phyloP scores from a whole-genome alignment of 2,113 vertebrate species.

The Vireo altiloquus region DNA sequence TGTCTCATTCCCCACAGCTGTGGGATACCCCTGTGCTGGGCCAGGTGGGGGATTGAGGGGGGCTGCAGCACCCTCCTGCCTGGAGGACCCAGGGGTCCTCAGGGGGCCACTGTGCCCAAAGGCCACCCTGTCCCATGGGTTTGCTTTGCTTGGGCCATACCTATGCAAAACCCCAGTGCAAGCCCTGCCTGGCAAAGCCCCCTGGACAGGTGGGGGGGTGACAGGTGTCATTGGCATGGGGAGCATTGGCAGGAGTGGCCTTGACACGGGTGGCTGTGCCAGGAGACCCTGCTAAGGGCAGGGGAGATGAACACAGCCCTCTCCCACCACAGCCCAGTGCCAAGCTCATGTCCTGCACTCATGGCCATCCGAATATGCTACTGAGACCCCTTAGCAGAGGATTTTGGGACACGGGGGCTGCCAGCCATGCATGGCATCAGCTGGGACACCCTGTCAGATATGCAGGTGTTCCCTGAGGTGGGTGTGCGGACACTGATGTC shows the following conservation, averaged over 20 bases:
- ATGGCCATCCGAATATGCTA: fast-evolving
- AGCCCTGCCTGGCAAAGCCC: not conserved
- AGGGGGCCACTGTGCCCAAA: not conserved
- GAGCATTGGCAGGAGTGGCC: not conserved
- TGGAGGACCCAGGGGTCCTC: not conserved
- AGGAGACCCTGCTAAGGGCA: not conserved
- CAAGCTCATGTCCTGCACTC: not conserved
- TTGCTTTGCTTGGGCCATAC: not conserved
- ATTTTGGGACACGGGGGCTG: fast-evolving
- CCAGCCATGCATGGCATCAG: fast-evolving
- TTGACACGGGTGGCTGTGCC: fast-evolving
- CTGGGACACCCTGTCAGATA: no score
- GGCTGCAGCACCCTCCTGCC: not conserved
- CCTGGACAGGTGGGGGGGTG: fast-evolving
- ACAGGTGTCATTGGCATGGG: not conserved
- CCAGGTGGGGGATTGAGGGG: fast-evolving
- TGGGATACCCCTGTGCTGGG: not conserved
- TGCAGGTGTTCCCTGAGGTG: not conserved
- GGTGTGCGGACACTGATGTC: fast-evolving
- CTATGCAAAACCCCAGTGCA: fast-evolving
- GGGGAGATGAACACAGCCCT: no score
- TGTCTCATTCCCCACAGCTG: not conserved
- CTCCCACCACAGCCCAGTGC: not conserved
- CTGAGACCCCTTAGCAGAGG: not conserved
- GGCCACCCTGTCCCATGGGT: not conserved